Conservation (phyloP, 2,888 invertebrate species). For the Leptinotarsa juncta region DNA sequence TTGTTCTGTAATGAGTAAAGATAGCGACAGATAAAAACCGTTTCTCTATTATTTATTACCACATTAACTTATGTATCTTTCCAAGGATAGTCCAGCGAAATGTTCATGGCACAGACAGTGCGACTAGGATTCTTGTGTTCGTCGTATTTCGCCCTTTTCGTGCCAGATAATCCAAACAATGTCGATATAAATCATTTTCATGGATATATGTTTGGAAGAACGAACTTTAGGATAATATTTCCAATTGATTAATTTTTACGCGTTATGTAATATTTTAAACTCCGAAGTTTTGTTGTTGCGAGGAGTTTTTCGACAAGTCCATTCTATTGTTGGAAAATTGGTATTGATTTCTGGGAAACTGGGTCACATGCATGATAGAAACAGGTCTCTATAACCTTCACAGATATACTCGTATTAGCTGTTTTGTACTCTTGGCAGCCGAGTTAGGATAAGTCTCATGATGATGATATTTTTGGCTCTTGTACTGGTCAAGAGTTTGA, state of each 20-base stretch:
- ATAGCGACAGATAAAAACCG: not conserved
- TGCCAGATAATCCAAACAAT: not conserved
- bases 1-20: no score
- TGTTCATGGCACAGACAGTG: conserved; percentile 6
- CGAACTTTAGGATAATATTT: not conserved
- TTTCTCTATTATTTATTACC: not conserved
- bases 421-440: no score
- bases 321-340: not conserved
- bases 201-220: not conserved
- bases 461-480: no score
- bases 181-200: not conserved
- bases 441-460: no score
- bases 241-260: not conserved
- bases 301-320: not conserved
- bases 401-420: not conserved
- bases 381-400: not conserved
- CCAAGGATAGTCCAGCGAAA: not conserved
- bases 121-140: not conserved
- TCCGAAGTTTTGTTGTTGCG: not conserved
- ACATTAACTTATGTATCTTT: not conserved
- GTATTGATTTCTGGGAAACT: conserved; percentile 2
- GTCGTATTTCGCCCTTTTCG: not conserved
- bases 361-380: conserved; percentile 1
- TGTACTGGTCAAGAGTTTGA: no score
- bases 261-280: not conserved